Conservation (phyloP, 2,888 invertebrate genomes). For the Zonitis immaculata region DNA sequence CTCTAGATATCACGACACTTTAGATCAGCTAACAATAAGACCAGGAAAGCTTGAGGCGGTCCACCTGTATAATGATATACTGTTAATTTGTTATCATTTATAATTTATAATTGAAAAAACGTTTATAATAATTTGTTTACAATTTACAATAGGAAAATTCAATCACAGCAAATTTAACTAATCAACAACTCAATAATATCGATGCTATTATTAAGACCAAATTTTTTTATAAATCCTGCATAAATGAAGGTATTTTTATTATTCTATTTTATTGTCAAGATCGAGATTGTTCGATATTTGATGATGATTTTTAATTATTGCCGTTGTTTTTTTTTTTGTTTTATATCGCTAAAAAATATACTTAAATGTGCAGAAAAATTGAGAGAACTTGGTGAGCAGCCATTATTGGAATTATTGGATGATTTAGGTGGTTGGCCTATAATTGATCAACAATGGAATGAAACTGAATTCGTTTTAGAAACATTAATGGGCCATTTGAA, state of each 20-base stretch:
- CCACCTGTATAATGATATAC: too few species aligned
- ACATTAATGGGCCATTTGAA: slow-evolving; percentile 68
- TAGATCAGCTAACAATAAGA: too few species aligned
- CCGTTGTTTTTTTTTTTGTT: too few species aligned
- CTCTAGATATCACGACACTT: too few species aligned
- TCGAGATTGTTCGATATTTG: neutral
- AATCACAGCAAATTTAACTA: neutral
- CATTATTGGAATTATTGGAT: slow-evolving; percentile 63
- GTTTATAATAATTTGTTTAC: too few species aligned
- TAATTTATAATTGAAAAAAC: too few species aligned
- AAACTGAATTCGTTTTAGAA: slow-evolving; percentile 64
- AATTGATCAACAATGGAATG: slow-evolving; percentile 61
- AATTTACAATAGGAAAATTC: slow-evolving; percentile 3
- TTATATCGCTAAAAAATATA: too few species aligned
- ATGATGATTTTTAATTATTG: neutral
- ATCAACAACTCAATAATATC: slow-evolving; percentile 7
- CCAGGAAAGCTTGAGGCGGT: too few species aligned
- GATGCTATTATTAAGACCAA: slow-evolving; percentile 78
- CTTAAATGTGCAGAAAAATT: slow-evolving; percentile 59
- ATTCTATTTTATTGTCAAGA: neutral
- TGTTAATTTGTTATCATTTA: too few species aligned
- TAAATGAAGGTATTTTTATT: slow-evolving; percentile 59
- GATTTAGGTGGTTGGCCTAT: slow-evolving; percentile 89
- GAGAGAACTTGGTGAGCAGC: slow-evolving; percentile 65
- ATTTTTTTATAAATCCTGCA: slow-evolving; percentile 79